Base-by-base conservation (phyloP, 2,888 invertebrate genomes). In the Heliconius ethilla region DNA sequence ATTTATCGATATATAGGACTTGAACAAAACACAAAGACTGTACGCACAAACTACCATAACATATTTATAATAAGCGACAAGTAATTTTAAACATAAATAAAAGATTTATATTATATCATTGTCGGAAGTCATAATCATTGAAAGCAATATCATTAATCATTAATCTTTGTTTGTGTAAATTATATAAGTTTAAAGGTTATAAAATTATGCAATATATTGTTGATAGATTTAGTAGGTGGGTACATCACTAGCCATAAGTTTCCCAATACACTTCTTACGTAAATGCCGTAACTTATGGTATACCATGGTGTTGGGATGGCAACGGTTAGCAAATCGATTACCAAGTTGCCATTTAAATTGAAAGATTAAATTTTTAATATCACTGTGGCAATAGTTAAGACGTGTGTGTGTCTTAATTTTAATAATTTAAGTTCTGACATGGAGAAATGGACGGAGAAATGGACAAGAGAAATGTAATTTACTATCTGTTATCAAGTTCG, bases 181-280 rank as follows among this genome's bases (percentile, higher is more conserved):
- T 63, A 74, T 45, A 40, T 63, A 74, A 63, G 45, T 22, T 63
- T 62, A 76, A 78, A 78, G 73, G 59, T 75, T 67, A 72, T 45
- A n/a, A 62, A 63, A 29, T 78, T 76, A 76, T 70, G 76, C 69
- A 78, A 78, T 25, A 15, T n/a, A 37, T 59, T 25, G 59, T 76
- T 67, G 25, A 76, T 73, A 72, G 15, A 10, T 63, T 69, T 33
- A 65, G 3, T 27, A 7, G 29, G 11, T 78, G 76, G n/a, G 67
- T 67, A n/a, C 66, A 75, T 75, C 69, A 66, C 74, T 72, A 59
- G 33, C 33, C 79, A 78, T 78, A 76, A 25, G 27, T 78, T 73
- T 69, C 69, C 33, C 33, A 78, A 78, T 67, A 59, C n/a, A 75
- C 29, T 62, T 66, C 55, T 72, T 65, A 77, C 66, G 67, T 67